Percentiles rank a stretch among this genome's conserved stretches.
Conservation (phyloP, 2,888 invertebrate genomes). For the Tachina fera region DNA sequence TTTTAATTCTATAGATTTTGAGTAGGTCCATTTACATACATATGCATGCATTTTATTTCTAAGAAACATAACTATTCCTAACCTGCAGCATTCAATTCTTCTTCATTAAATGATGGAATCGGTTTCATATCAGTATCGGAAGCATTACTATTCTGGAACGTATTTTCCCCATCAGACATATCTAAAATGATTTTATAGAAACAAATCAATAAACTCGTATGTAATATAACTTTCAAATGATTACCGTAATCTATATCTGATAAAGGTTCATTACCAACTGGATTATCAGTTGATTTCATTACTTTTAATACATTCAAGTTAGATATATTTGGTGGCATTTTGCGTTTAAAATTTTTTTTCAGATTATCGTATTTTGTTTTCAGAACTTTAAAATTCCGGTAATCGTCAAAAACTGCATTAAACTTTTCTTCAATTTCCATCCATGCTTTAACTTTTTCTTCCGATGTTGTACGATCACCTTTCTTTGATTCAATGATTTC, state of each 20-base stretch:
- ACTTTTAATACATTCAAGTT: conserved; percentile 44
- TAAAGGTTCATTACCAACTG: conserved; percentile 27
- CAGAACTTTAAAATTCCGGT: conserved; percentile 44
- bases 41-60: background rate
- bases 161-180: conserved; percentile 34
- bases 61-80: background rate
- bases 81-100: conserved; percentile 51
- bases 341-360: conserved; percentile 42
- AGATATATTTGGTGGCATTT: conserved; percentile 34
- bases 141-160: conserved; percentile 8
- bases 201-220: background rate
- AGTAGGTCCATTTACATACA: no score
- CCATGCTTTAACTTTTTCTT: conserved; percentile 60
- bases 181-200: conserved; percentile 12
- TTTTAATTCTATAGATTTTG: no score
- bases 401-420: conserved; percentile 54
- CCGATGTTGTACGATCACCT: conserved; percentile 42
- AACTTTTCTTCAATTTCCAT: conserved; percentile 58
- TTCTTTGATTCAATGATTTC: conserved; percentile 56
- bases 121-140: conserved; percentile 54
- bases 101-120: conserved; percentile 23
- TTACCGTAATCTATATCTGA: conserved; percentile 47
- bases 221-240: background rate
- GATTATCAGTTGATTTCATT: conserved; percentile 30
- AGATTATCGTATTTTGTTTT: conserved; percentile 62